Evolutionary conservation across 2,888 invertebrate species (phyloP).

Genomic region (Latrodectus elegans): DNA sequence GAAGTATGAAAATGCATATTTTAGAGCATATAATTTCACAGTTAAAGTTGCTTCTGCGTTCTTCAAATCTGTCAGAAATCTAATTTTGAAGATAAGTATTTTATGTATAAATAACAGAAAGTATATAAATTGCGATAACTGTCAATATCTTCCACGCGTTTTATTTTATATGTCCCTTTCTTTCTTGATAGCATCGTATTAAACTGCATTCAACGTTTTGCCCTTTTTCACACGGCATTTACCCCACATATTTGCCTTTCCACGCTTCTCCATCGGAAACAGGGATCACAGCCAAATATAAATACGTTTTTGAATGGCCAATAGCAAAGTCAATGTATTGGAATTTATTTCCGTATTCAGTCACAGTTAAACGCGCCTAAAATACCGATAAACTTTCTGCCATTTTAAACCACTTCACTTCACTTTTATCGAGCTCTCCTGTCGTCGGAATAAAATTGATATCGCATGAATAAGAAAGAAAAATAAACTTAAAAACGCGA

Average conservation of each 20-base stretch:
- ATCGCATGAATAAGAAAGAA: constrained; percentile 49
- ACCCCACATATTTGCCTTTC: constrained; percentile 41
- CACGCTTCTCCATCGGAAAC: constrained; percentile 36
- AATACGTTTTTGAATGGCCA: constrained; percentile 66
- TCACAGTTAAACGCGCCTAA: constrained; percentile 67
- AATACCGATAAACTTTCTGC: constrained; percentile 67
- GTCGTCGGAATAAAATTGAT: constrained; percentile 63
- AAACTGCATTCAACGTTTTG: constrained; percentile 59
- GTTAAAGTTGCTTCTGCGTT: no score
- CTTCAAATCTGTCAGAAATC: no score
- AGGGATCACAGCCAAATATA: constrained; percentile 65
- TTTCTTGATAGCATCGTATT: constrained; percentile 53
- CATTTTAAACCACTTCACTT: constrained; percentile 65
- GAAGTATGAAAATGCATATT: no score
- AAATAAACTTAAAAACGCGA: constrained; percentile 62
- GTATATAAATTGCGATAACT: constrained; percentile 18
- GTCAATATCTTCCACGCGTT: constrained; percentile 26
- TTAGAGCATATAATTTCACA: no score
- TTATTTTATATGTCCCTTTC: constrained; percentile 48
- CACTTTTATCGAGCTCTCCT: constrained; percentile 67
- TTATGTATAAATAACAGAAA: background rate
- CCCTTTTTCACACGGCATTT: constrained; percentile 63
- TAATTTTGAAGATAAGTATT: no score
- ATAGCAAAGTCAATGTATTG: constrained; percentile 66
- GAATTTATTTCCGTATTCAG: constrained; percentile 67